Percentiles rank a stretch among this genome's conserved stretches.
Evolutionary conservation across 2,797 vertebrate genomes (phyloP).

Genomic region (Alfaro cultratus): DNA sequence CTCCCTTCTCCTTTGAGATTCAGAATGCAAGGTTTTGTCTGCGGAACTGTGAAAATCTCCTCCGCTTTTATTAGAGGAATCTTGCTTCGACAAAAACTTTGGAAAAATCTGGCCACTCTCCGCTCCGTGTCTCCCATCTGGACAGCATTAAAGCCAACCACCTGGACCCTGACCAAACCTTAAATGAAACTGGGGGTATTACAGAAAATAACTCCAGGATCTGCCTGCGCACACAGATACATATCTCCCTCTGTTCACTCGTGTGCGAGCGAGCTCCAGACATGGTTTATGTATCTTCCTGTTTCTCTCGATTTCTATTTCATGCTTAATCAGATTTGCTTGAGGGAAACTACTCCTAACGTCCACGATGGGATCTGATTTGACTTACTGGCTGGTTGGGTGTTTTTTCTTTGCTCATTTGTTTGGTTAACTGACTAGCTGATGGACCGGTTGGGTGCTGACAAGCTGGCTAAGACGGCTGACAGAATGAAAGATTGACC

Average conservation of each 20-base stretch:
- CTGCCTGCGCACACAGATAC: slow-evolving; percentile 59
- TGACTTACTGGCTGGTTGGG: slow-evolving; percentile 48
- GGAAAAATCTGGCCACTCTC: slow-evolving; percentile 83
- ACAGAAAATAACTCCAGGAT: slow-evolving; percentile 80
- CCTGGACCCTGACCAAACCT: slow-evolving; percentile 84
- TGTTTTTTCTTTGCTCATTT: slow-evolving; percentile 38
- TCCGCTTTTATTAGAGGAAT: slow-evolving; percentile 85
- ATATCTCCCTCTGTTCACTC: slow-evolving; percentile 55
- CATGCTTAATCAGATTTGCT: slow-evolving; percentile 80
- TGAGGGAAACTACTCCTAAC: slow-evolving; percentile 71
- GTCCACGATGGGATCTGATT: slow-evolving; percentile 68
- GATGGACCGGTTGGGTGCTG: slow-evolving; percentile 66
- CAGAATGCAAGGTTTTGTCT: slow-evolving; percentile 83
- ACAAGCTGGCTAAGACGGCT: slow-evolving; percentile 60
- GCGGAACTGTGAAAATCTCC: slow-evolving; percentile 86
- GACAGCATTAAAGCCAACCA: slow-evolving; percentile 84
- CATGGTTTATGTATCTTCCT: slow-evolving; percentile 53
- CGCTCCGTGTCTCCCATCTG: slow-evolving; percentile 81
- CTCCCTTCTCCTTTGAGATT: slow-evolving; percentile 79
- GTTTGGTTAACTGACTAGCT: slow-evolving; percentile 65
- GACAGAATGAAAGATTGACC: slow-evolving; percentile 68
- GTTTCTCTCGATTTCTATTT: slow-evolving; percentile 68
- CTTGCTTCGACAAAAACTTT: slow-evolving; percentile 78
- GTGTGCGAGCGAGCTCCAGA: slow-evolving; percentile 48
- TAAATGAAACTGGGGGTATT: slow-evolving; percentile 85